Evolutionary conservation across 2,113 vertebrate species (phyloP), one percentile per base, ranked within the genome.

Genomic region (Notechis scutatus): DNA sequence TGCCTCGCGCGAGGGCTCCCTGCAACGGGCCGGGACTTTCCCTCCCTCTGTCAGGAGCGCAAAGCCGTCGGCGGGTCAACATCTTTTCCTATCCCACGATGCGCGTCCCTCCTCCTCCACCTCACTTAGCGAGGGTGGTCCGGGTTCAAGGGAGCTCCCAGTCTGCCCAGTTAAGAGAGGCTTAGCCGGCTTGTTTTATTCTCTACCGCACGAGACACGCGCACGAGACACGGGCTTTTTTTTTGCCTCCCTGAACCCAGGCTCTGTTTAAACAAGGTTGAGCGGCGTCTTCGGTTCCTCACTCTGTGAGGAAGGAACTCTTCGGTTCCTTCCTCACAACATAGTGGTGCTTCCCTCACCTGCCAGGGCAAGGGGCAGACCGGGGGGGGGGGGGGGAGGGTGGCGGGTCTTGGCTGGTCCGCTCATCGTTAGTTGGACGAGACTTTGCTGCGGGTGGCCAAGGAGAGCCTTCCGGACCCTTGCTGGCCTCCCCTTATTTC

Each of bases 311-410:
- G 39, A 39, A 39, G 39, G 39, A 39, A 39, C 39, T 12, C 87
- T 59, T 69, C 34, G 4, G 21, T 15, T 21, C 39, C 45, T 7
- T 4, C 5, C 47, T 47, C 47, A 5, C 91, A 12, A 10, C 55
- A 29, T 26, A 21, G 21, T 3, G n/a, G 1, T 9, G 45, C 86
- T 26, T 26, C 39, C 90, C 88, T 86, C 94, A 64, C 94, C 94
- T 18, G 88, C 8, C 69, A 90, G 87, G 91, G 91, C 90, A 42
- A 69, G 59, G 89, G 90, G 29, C 20, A 57, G 12, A 29, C 20
- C 20, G 45, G 8, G 11, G 24, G 23, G 45, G 45, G 0, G 2
- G 4, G 24, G 2, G 18, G 34, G 1, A 15, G 0, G 8, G 45
- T 50, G 10, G 11, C 21, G 45, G 45, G 42, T 8, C 45, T 87